Conservation (phyloP, 1,140 invertebrate genomes). For the Aradophagus sp. region DNA sequence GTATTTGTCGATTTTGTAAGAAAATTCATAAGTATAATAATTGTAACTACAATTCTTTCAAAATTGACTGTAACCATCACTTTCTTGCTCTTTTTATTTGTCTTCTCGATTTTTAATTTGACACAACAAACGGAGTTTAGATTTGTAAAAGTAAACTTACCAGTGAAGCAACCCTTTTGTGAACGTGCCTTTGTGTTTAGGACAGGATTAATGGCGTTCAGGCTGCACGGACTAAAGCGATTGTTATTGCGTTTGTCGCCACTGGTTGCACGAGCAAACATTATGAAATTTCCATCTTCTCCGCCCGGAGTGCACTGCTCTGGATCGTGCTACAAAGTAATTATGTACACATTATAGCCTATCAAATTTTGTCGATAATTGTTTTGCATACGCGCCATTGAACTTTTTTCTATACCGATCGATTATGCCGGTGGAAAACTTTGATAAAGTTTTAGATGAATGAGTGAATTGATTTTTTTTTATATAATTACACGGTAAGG, state of each 20-base stretch:
- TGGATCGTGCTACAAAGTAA: conserved; percentile 90
- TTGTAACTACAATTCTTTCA: too few relatives aligned
- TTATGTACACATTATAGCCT: conserved; percentile 54
- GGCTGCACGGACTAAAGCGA: conserved; percentile 93
- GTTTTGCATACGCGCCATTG: conserved; percentile 17
- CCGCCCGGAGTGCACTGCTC: conserved; percentile 92
- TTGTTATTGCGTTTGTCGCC: conserved; percentile 98
- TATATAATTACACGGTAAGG: too few relatives aligned
- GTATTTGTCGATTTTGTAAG: too few relatives aligned
- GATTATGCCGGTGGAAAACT: too few relatives aligned
- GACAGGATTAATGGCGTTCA: conserved; percentile 96
- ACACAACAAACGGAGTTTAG: conserved; percentile 5
- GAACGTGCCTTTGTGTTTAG: conserved; percentile 93
- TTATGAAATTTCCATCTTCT: conserved; percentile 97
- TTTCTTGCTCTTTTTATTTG: too few relatives aligned
- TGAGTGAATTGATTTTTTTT: too few relatives aligned
- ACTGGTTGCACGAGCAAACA: conserved; percentile 96
- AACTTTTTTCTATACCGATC: conserved; percentile 13
- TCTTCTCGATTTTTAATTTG: too few relatives aligned
- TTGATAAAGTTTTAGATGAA: too few relatives aligned
- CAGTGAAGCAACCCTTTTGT: conserved; percentile 92
- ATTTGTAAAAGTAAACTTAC: conserved; percentile 73
- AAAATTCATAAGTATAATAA: too few relatives aligned
- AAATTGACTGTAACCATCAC: too few relatives aligned
- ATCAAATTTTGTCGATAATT: conserved; percentile 44